A percentile compares a stretch with the other conserved stretches of the same genome.
Conservation (phyloP, 2,888 invertebrate genomes). For the Globia sparganii region DNA sequence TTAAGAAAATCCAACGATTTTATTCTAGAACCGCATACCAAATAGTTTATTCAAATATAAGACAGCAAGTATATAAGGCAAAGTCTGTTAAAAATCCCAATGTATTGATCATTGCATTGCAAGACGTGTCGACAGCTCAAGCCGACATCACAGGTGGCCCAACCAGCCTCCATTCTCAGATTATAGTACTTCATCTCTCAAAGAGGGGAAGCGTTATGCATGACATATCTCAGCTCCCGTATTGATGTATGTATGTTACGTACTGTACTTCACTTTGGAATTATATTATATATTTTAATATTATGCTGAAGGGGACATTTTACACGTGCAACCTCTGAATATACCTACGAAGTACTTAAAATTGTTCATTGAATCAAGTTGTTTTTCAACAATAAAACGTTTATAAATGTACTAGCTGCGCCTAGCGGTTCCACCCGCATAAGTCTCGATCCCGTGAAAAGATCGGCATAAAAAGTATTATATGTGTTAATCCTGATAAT, state of each 20-base stretch:
- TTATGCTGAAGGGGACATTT: conserved; percentile 31
- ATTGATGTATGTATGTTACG: conserved; percentile 41
- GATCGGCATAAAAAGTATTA: too few relatives aligned
- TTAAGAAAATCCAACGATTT: not conserved
- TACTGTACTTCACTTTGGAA: conserved; percentile 21
- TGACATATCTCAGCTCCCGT: conserved; percentile 50
- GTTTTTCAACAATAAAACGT: conserved; percentile 8
- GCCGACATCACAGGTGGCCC: conserved; percentile 50
- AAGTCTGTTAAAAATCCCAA: conserved; percentile 8
- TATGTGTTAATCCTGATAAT: too few relatives aligned
- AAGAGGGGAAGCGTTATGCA: conserved; percentile 54
- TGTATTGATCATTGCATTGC: conserved; percentile 36
- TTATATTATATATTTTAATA: conserved; percentile 39
- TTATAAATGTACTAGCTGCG: not conserved
- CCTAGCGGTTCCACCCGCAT: too few relatives aligned
- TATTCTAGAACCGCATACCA: not conserved
- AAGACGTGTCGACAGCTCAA: conserved; percentile 21
- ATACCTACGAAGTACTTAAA: not conserved
- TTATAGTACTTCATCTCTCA: conserved; percentile 46
- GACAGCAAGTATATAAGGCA: not conserved
- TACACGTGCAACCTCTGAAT: conserved; percentile 20
- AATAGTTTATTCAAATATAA: not conserved
- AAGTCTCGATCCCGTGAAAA: too few relatives aligned
- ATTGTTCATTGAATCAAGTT: not conserved
- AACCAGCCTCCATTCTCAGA: conserved; percentile 53